Evolutionary conservation across 2,113 vertebrate genomes (phyloP).

Genomic region (Parotia lawesii): DNA sequence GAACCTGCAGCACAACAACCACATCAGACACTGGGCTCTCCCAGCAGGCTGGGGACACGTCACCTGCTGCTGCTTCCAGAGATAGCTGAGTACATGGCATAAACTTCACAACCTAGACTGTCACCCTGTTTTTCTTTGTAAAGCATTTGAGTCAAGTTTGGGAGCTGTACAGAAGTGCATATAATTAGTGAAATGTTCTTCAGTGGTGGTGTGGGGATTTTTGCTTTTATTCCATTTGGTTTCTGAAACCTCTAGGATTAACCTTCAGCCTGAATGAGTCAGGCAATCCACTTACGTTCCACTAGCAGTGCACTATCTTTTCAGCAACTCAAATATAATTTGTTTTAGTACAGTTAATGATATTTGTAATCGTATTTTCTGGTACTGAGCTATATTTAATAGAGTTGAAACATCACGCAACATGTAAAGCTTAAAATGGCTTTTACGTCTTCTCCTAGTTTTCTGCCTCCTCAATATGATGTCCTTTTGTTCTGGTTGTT

Average conservation of each 20-base stretch:
- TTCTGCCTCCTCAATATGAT: not conserved
- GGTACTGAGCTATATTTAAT: not conserved
- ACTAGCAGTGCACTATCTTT: not conserved
- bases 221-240: not conserved
- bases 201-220: not conserved
- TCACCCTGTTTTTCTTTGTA: not conserved
- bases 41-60: not conserved
- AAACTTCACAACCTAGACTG: not conserved
- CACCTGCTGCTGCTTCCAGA: not conserved
- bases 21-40: not conserved
- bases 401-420: not conserved
- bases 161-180: not conserved
- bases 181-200: not conserved
- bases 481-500: not conserved
- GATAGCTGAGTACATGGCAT: not conserved
- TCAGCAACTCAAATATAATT: not conserved
- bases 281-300: not conserved
- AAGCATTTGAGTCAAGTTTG: not conserved
- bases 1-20: rapidly evolving
- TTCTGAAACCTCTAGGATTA: not conserved
- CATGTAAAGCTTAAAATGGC: not conserved
- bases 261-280: conserved; percentile 7
- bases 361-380: not conserved
- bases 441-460: not conserved
- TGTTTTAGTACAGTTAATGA: not conserved